Conservation (phyloP, 1,140 invertebrate genomes). For the Drosophila athabasca region DNA sequence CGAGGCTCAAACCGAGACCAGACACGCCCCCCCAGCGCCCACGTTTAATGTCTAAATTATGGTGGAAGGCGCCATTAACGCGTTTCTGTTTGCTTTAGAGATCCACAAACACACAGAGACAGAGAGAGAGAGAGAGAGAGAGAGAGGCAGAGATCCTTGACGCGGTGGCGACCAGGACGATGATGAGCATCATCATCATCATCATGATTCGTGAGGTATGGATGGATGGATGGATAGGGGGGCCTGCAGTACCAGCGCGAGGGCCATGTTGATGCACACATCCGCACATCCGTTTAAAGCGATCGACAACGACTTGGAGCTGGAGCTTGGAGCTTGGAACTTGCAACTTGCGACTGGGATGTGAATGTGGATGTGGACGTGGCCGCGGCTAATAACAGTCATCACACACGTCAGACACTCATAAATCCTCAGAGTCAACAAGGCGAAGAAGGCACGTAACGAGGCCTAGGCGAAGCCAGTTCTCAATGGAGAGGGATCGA, state of each 20-base stretch:
- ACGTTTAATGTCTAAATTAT: conserved; percentile 78
- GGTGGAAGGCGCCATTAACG: conserved; percentile 64
- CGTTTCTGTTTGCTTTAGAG: conserved; percentile 58
- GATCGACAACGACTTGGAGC: conserved; percentile 15
- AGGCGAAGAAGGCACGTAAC: conserved; percentile 48
- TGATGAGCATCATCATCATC: conserved; percentile 19
- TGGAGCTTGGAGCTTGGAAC: conserved; percentile 6
- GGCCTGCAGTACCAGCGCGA: conserved; percentile 10
- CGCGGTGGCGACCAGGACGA: conserved; percentile 29
- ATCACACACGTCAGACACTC: conserved; percentile 82
- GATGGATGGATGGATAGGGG: conserved; percentile 2
- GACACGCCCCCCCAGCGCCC: conserved; percentile 58
- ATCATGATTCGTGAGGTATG: conserved; percentile 11
- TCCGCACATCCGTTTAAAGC: conserved; percentile 64
- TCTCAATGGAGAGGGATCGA: not conserved
- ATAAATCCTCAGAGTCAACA: conserved; percentile 83
- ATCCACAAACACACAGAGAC: not conserved
- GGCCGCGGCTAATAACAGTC: conserved; percentile 81
- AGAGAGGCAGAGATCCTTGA: not conserved
- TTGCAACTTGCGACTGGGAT: conserved; percentile 20
- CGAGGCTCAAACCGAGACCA: conserved; percentile 4
- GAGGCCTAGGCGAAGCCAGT: conserved; percentile 29
- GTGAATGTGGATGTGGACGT: conserved; percentile 29
- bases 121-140: not conserved
- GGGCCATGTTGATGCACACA: conserved; percentile 44